These are phyloP conservation scores for Erpetoichthys calabaricus DNA, from an alignment of 2,797 vertebrate species.

Conservation along the genomic window DNA sequence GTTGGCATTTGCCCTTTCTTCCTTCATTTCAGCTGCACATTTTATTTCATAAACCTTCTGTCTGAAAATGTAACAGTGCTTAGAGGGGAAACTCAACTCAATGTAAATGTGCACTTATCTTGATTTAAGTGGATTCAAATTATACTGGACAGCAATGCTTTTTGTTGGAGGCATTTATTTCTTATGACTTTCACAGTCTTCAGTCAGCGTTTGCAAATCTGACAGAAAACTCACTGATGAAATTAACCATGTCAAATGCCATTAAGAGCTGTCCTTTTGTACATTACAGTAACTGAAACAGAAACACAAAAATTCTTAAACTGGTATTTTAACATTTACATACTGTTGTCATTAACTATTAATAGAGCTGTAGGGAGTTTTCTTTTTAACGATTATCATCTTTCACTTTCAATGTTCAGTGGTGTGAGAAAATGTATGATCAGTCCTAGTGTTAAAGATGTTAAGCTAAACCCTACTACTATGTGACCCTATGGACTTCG, in stretches of 20 bases:
- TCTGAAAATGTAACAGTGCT: not conserved
- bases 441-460: conserved; percentile 6
- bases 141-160: conserved; percentile 8
- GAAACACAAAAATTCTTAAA: conserved; percentile 54
- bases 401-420: conserved; percentile 33
- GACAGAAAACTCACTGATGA: conserved; percentile 52
- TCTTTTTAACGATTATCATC: conserved; percentile 45
- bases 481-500: too few relatives aligned
- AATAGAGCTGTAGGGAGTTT: conserved; percentile 44
- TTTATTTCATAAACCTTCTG: too few relatives aligned
- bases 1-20: too few relatives aligned
- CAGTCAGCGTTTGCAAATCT: conserved; percentile 39
- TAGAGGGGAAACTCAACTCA: not conserved
- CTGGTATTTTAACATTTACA: conserved; percentile 16
- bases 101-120: not conserved
- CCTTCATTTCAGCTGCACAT: too few relatives aligned
- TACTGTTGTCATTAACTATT: conserved; percentile 25
- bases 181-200: conserved; percentile 44
- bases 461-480: too few relatives aligned
- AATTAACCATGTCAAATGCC: conserved; percentile 44
- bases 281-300: conserved; percentile 66
- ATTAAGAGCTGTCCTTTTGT: conserved; percentile 45
- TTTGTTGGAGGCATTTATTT: conserved; percentile 47
- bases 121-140: conserved; percentile 10
- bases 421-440: conserved; percentile 16